Conservation (phyloP, 2,113 vertebrate genomes). For the Stegastes partitus region DNA sequence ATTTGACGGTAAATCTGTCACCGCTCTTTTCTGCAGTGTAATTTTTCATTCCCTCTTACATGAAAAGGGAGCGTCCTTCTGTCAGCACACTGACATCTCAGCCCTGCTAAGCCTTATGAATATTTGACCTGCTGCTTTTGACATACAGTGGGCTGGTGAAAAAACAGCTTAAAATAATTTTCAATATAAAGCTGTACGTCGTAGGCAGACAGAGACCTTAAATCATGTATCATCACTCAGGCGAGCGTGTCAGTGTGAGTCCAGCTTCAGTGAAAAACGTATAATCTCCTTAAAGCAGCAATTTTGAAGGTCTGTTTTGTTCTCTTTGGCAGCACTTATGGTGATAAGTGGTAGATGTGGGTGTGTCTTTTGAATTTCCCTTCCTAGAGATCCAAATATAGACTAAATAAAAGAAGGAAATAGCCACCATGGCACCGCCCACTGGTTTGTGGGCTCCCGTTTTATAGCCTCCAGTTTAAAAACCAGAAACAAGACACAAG, state of each 20-base stretch:
- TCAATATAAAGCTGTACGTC: not conserved
- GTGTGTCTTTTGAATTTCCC: too few species aligned
- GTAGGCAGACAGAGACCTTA: not conserved
- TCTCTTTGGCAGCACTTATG: too few species aligned
- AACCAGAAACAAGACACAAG: too few species aligned
- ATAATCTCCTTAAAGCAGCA: slow-evolving; percentile 8
- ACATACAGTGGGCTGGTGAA: not conserved
- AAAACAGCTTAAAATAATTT: too few species aligned
- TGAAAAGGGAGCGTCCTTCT: slow-evolving; percentile 20
- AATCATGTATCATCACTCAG: not conserved
- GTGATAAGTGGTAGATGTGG: too few species aligned
- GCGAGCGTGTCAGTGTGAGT: not conserved
- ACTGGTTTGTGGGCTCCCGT: too few species aligned
- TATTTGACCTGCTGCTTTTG: slow-evolving; percentile 48
- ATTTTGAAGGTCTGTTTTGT: too few species aligned
- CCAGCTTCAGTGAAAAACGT: not conserved
- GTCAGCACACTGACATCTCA: slow-evolving; percentile 29
- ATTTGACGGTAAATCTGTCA: slow-evolving; percentile 6
- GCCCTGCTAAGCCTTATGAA: slow-evolving; percentile 36
- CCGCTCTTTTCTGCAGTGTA: not conserved
- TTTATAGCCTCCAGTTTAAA: too few species aligned
- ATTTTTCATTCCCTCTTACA: slow-evolving; percentile 11
- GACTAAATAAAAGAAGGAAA: too few species aligned
- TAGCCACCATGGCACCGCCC: too few species aligned
- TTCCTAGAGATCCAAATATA: too few species aligned